Conservation (phyloP, 2,797 vertebrate genomes). For the Rachycentron canadum region DNA sequence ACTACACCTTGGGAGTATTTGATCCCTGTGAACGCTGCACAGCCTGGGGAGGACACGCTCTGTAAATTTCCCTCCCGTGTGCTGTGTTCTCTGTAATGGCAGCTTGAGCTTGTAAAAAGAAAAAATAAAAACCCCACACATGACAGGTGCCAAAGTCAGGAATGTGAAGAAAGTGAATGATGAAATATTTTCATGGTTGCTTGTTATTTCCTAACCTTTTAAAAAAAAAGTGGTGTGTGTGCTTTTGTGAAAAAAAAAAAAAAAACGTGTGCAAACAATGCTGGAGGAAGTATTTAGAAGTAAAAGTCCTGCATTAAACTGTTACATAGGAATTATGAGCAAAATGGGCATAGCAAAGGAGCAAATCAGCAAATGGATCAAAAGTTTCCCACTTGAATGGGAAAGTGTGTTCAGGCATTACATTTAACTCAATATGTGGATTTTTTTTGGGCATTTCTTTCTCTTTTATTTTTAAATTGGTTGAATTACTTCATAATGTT, state of each 20-base stretch:
- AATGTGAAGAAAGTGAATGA: conserved; percentile 66
- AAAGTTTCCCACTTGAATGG: background rate
- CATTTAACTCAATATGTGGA: background rate
- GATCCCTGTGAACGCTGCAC: conserved; percentile 76
- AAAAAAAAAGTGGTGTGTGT: background rate
- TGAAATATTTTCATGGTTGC: conserved; percentile 58
- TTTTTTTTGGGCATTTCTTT: background rate
- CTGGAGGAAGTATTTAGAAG: background rate
- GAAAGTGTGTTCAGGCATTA: background rate
- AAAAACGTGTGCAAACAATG: background rate
- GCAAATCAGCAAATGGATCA: background rate
- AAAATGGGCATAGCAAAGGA: background rate
- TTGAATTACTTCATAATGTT: background rate
- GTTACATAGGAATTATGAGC: background rate
- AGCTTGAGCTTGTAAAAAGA: conserved; percentile 72
- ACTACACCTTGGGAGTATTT: conserved; percentile 78
- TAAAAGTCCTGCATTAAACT: background rate
- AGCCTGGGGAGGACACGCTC: conserved; percentile 78
- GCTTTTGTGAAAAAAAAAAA: background rate
- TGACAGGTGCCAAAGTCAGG: conserved; percentile 83
- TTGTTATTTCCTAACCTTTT: conserved; percentile 22
- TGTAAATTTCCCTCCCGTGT: conserved; percentile 74
- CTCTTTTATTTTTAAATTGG: background rate
- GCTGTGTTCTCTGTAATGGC: conserved; percentile 71
- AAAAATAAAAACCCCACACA: conserved; percentile 62